These are phyloP conservation scores for Psittacula echo DNA, from an alignment of 2,797 vertebrate genomes.

Conservation along the genomic window DNA sequence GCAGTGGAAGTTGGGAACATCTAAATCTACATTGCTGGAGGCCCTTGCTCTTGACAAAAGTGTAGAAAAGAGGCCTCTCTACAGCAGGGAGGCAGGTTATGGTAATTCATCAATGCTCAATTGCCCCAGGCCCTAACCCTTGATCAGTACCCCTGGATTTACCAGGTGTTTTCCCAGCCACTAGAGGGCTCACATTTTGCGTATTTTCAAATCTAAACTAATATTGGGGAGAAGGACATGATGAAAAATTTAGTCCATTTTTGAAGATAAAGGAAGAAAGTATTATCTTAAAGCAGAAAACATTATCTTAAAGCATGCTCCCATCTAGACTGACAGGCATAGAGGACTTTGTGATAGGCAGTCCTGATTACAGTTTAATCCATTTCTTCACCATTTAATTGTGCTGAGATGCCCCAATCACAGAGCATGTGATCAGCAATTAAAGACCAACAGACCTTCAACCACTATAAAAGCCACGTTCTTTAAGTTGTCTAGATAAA, in stretches of 20 bases:
- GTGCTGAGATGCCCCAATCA: background rate
- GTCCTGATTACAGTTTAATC: background rate
- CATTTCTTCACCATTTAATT: background rate
- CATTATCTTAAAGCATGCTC: background rate
- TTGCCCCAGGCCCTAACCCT: background rate
- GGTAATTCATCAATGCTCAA: background rate
- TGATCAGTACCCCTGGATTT: background rate
- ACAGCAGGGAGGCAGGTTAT: background rate
- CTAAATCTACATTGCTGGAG: background rate
- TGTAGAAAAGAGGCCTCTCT: background rate
- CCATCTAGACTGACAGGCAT: background rate
- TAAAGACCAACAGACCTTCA: constrained; percentile 20
- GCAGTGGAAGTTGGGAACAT: background rate
- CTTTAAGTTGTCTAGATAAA: constrained; percentile 1
- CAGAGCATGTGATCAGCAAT: background rate
- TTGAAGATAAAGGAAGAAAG: background rate
- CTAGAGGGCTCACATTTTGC: background rate
- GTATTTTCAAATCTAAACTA: background rate
- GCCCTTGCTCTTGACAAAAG: background rate
- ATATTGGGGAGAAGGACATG: background rate
- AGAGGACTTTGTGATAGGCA: background rate
- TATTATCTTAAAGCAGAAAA: background rate
- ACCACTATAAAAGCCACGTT: background rate
- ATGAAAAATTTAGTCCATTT: background rate
- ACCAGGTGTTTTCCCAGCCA: background rate